Evolutionary conservation across 2,888 invertebrate genomes (phyloP), one percentile per base, ranked within the genome.

Genomic region (Synanthedon vespiformis): DNA sequence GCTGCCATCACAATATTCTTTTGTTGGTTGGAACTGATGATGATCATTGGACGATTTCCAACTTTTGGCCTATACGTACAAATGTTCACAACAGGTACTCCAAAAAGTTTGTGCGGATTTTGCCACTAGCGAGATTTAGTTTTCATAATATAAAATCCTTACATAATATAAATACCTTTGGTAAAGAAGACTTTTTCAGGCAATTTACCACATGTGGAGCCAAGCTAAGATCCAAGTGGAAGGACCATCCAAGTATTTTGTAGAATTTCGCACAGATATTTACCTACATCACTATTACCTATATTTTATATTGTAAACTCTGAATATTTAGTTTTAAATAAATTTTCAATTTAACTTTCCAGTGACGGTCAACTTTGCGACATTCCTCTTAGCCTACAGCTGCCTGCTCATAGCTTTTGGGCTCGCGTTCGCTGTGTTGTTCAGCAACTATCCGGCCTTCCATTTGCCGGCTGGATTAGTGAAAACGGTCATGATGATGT

Each of bases 401-500:
- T 95, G 94, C 58, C 87, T 95, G 1, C 88, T 95, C 55, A 89
- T 95, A 53, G 95, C 94, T 0, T 95, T 95, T 67, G 92, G 93
- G 0, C 74, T 95, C 16, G 93, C 93, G 55, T 95, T 95, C 61
- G 92, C 92, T n/a, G 93, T 95, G 2, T 78, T 95, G 4, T 94
- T 95, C 68, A 91, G 92, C 50, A 92, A 93, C 64, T 93, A 94
- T 67, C 89, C 91, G 34, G 89, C 94, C 0, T 94, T 94, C 69
- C 90, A 91, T 59, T 88, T 94, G 2, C 83, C 89, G 0, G 88
- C 89, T 52, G 89, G 90, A 0, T 67, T 95, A 0, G 79, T 95
- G 1, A 95, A 95, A 78, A 93, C 94, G 0, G 90, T 95, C 12
- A 93, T 95, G 63, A 95, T 95, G 95, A 94, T 95, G 95, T 93